Percentiles rank a stretch among this genome's conserved stretches.
Conservation (phyloP, 2,113 vertebrate genomes). For the Scomber colias region DNA sequence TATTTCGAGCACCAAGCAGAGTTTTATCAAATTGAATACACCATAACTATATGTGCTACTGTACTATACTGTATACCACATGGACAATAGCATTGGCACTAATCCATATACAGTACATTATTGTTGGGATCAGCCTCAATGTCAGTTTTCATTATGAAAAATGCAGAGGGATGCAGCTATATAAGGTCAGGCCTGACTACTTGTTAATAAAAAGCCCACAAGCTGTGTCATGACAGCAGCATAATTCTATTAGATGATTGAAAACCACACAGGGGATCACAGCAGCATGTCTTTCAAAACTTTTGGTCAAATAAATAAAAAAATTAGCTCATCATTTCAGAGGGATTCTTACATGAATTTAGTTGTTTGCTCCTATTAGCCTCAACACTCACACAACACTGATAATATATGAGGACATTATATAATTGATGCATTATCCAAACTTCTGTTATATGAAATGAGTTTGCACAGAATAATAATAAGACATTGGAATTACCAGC, state of each 20-base stretch:
- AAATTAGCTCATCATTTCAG: background rate
- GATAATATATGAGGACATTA: background rate
- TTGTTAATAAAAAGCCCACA: conserved; percentile 27
- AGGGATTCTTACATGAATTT: background rate
- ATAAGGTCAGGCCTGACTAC: conserved; percentile 20
- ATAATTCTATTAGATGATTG: conserved; percentile 11
- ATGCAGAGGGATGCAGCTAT: conserved; percentile 32
- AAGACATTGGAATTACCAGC: background rate
- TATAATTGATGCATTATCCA: background rate
- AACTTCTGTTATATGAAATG: background rate
- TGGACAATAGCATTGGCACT: background rate
- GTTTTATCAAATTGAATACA: background rate
- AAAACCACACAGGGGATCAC: background rate
- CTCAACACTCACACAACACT: background rate
- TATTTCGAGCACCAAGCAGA: too few relatives aligned
- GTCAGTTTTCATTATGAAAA: conserved; percentile 42
- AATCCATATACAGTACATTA: conserved; percentile 15
- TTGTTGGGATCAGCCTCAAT: conserved; percentile 42
- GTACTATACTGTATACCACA: background rate
- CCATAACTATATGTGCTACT: background rate
- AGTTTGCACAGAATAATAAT: too few relatives aligned
- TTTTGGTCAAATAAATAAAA: background rate
- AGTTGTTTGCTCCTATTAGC: background rate
- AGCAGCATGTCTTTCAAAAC: background rate
- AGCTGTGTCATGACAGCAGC: background rate